These are phyloP conservation scores for Phalacrocorax carbo DNA, from an alignment of 2,113 vertebrate species.

Conservation along the genomic window DNA sequence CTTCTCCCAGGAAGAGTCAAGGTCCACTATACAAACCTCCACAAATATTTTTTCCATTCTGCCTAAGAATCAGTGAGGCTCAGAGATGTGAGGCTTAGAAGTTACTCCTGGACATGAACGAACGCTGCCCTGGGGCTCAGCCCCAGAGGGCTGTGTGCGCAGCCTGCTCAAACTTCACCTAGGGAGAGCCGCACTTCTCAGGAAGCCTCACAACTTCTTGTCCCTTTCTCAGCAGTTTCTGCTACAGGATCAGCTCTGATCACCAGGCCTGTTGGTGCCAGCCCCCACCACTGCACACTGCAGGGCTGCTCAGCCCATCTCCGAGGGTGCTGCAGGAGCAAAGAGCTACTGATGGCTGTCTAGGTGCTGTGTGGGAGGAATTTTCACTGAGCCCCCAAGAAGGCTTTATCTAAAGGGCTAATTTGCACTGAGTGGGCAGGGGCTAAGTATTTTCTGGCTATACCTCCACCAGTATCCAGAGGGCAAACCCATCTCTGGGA, in stretches of 20 bases:
- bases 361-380: background rate
- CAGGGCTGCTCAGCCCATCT: background rate
- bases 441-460: background rate
- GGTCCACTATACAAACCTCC: background rate
- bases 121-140: background rate
- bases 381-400: background rate
- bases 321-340: background rate
- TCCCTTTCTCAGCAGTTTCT: background rate
- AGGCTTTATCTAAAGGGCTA: background rate
- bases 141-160: background rate
- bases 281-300: background rate
- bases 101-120: background rate
- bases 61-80: background rate
- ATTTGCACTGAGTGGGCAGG: background rate
- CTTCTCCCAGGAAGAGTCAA: background rate
- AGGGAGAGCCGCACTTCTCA: fast-evolving
- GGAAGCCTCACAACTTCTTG: background rate
- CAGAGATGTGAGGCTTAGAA: background rate
- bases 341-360: background rate
- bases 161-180: background rate
- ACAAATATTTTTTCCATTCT: background rate
- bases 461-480: background rate
- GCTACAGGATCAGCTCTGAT: background rate
- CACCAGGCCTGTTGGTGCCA: background rate
- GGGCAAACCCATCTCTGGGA: background rate